These are phyloP conservation scores for Tribolium freemani DNA, from an alignment of 2,888 invertebrate species.

Conservation along the genomic window DNA sequence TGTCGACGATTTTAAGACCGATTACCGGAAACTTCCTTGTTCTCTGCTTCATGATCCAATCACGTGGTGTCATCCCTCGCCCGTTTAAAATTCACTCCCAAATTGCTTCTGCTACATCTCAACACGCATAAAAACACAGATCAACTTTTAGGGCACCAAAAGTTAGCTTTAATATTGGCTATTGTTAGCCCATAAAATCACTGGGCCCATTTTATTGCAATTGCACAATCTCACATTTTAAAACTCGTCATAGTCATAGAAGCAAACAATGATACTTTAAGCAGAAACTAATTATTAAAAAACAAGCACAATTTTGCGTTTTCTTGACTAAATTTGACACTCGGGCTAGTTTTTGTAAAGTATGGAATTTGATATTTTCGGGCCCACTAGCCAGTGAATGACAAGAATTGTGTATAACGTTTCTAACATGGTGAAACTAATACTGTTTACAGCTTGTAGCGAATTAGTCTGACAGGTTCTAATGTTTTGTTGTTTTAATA, in stretches of 20 bases:
- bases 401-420: neutral
- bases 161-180: no score
- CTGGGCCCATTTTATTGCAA: no score
- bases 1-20: slow-evolving; percentile 35
- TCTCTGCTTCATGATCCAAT: slow-evolving; percentile 22
- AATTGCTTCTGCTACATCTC: slow-evolving; percentile 6
- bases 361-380: neutral
- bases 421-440: neutral
- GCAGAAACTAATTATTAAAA: no score
- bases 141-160: neutral
- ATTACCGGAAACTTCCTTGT: slow-evolving; percentile 36
- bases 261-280: no score
- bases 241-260: no score
- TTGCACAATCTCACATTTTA: no score
- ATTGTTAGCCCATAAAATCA: no score
- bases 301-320: no score
- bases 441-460: neutral
- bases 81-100: neutral
- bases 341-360: no score
- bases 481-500: neutral
- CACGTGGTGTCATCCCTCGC: slow-evolving; percentile 5
- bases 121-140: neutral
- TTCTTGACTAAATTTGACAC: no score
- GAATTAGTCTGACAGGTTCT: neutral
- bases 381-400: neutral